Evolutionary conservation across 2,113 vertebrate genomes (phyloP), one percentile per base, ranked within the genome.

Genomic region (Acrocephalus arundinaceus): DNA sequence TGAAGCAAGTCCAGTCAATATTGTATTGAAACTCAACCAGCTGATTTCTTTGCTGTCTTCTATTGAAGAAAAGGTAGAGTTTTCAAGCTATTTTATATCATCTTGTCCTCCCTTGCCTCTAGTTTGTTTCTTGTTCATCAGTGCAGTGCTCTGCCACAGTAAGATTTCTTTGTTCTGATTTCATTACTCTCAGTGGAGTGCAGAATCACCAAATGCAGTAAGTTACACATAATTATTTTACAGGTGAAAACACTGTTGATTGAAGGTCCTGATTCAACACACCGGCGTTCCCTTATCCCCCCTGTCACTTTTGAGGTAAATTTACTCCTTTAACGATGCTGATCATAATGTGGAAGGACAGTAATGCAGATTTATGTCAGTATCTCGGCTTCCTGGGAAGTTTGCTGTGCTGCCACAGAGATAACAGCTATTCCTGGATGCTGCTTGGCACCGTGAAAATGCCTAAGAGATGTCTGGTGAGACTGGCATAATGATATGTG

Each of bases 31-130:
- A 93, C 98, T 99, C 74, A 98, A 98, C 91, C 98, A 99, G 62
- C 96, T 99, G 93, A 99, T 98, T 39, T 98, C 98, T 62, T 97
- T 99, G 59, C 98, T 99, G 66, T 98, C 98, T 93, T 98, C 98
- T 35, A 98, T 99, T 95, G 99, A 99, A 97, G 99, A 99, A 39
- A 99, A 99, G 99, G 99, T 99, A 57, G 11, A 49, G 11, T 79
- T 35, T 37, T 87, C 52, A 21, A 93, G 28, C n/a, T 86, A n/a
- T 49, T 49, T 58, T 43, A 15, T 46, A 33, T 72, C 28, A 51
- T 37, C 23, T 54, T 55, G 57, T 86, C 25, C 14, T 48, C 37
- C 63, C 87, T 93, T 67, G 31, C 24, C 59, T 75, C 48, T 61
- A 13, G 24, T 79, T 81, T 85, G 37, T 48, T 79, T 57, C n/a